A percentile compares a stretch with the other conserved stretches of the same genome.
Evolutionary conservation across 2,113 vertebrate genomes (phyloP).

Genomic region (Odobenus rosmarus): DNA sequence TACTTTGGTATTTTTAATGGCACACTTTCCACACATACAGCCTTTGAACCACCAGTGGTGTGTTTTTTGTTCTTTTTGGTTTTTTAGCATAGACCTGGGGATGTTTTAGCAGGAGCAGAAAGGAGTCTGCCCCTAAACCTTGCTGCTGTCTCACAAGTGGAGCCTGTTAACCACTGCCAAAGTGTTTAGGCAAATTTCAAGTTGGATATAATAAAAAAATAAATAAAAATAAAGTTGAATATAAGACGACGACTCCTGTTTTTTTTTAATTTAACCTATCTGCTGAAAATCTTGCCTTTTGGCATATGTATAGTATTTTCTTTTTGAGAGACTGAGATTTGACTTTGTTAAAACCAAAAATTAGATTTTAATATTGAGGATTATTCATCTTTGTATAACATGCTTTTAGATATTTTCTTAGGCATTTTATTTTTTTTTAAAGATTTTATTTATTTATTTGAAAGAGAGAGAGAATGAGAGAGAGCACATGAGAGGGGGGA

Average conservation of each 20-base stretch:
- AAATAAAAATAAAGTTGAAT: not conserved
- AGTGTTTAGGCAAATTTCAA: not conserved
- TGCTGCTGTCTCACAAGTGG: not conserved
- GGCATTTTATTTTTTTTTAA: not conserved
- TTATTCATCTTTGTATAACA: not conserved
- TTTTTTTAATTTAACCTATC: not conserved
- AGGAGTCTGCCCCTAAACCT: not conserved
- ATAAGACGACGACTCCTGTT: not conserved
- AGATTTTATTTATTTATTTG: no score
- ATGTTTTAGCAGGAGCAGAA: not conserved
- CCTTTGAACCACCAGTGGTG: not conserved
- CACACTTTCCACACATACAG: not conserved
- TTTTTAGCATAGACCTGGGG: not conserved
- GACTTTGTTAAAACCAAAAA: not conserved
- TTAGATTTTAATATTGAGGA: not conserved
- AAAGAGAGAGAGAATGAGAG: no score
- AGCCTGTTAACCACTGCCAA: not conserved
- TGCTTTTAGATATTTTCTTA: not conserved
- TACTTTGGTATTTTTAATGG: not conserved
- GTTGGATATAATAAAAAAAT: not conserved
- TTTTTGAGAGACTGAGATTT: conserved; percentile 18
- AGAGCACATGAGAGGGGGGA: no score
- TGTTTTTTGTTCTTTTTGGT: not conserved
- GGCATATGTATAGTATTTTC: not conserved
- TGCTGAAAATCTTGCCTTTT: conserved; percentile 35